Conservation (phyloP, 2,113 vertebrate species). For the Mus pahari region DNA sequence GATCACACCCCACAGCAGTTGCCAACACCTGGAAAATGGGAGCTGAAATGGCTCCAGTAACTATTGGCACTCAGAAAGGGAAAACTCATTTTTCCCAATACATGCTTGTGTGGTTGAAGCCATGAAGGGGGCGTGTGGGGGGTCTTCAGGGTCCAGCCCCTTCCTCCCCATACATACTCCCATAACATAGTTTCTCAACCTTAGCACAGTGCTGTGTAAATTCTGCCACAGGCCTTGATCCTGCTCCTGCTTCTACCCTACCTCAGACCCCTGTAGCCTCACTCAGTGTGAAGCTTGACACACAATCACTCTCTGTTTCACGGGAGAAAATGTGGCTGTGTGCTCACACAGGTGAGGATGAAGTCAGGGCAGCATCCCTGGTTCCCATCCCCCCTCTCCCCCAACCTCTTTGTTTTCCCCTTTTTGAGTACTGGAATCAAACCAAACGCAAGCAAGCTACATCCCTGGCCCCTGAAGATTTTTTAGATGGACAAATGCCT, state of each 20-base stretch:
- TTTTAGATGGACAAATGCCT: not conserved
- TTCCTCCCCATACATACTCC: not conserved
- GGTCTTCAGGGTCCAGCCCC: not conserved
- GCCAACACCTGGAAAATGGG: not conserved
- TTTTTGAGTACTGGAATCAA: not conserved
- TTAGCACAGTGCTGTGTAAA: not conserved
- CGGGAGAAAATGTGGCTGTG: not conserved
- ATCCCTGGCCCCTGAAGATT: not conserved
- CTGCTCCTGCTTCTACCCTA: not conserved
- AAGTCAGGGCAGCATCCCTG: too few relatives aligned
- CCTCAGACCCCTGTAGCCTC: not conserved
- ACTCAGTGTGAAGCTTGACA: not conserved
- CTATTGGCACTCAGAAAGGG: not conserved
- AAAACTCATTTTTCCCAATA: not conserved
- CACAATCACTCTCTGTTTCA: not conserved
- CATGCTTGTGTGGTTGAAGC: not conserved
- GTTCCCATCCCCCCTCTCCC: not conserved
- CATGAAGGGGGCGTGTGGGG: not conserved
- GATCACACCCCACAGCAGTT: not conserved
- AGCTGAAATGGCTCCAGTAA: not conserved
- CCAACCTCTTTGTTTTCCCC: not conserved
- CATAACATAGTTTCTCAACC: not conserved
- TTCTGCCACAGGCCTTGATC: not conserved
- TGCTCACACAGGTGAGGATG: not conserved
- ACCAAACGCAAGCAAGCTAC: not conserved